phyloP scores from a whole-genome alignment of 1,140 invertebrate species.

The Trichonephila clavipes region DNA sequence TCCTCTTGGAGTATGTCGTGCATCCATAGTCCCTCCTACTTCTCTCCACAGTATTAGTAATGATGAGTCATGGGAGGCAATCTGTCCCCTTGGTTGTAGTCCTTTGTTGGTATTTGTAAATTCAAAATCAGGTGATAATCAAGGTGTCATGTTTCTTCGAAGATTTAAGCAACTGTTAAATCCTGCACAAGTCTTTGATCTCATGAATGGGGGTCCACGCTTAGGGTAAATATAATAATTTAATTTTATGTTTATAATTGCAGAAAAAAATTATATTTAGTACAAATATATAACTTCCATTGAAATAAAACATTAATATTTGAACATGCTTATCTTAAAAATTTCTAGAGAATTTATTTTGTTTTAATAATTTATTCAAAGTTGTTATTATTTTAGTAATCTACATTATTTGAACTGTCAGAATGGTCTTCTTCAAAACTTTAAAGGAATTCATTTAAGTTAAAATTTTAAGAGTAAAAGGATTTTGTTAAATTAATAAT shows the following conservation, averaged over 20 bases:
- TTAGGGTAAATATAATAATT: constrained; percentile 85
- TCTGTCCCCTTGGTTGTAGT: constrained; percentile 88
- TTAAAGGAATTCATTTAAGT: too few species aligned
- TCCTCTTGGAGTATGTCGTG: constrained; percentile 90
- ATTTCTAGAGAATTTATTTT: too few species aligned
- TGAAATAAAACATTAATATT: too few species aligned
- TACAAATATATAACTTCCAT: too few species aligned
- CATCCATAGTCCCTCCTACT: constrained; percentile 94
- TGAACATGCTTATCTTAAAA: too few species aligned
- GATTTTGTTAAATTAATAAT: too few species aligned
- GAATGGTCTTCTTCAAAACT: too few species aligned
- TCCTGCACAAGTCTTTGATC: constrained; percentile 98
- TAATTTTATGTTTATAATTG: neutral
- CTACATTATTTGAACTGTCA: too few species aligned
- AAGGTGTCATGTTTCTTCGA: constrained; percentile 95
- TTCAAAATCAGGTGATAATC: constrained; percentile 98
- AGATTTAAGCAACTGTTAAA: constrained; percentile 97
- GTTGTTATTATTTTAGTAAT: too few species aligned
- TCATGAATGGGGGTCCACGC: constrained; percentile 91
- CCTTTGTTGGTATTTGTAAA: constrained; percentile 98
- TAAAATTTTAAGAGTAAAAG: too few species aligned
- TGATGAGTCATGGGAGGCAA: constrained; percentile 95
- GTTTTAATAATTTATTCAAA: too few species aligned
- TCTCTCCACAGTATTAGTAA: constrained; percentile 91
- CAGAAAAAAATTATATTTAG: too few species aligned